Evolutionary conservation across 2,113 vertebrate genomes (phyloP).

Genomic region (Paradisaea rubra): DNA sequence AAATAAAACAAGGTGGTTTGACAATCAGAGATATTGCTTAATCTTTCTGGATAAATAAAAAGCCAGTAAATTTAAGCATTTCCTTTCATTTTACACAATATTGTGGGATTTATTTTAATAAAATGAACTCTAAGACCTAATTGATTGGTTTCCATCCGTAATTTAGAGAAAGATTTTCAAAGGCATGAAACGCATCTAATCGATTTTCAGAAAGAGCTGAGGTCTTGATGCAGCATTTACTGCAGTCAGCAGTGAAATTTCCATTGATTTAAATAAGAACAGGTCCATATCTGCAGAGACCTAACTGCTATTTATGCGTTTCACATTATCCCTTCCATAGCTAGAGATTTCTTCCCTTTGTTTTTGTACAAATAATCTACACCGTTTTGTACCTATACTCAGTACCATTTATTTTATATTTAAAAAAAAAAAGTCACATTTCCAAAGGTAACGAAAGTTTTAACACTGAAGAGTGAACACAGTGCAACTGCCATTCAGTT

Average conservation of each 20-base stretch:
- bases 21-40: neutral
- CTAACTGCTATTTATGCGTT: neutral
- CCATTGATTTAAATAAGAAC: neutral
- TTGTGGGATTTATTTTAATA: neutral
- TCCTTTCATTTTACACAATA: slow-evolving; percentile 13
- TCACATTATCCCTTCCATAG: neutral
- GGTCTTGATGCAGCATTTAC: neutral
- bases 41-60: slow-evolving; percentile 35
- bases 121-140: neutral
- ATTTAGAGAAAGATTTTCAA: neutral
- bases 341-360: neutral
- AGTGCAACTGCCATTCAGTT: neutral
- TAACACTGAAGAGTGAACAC: neutral
- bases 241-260: neutral
- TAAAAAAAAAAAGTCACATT: neutral
- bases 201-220: neutral
- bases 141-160: neutral
- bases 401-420: neutral
- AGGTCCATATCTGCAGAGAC: neutral
- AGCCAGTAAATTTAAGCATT: neutral
- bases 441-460: neutral
- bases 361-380: neutral
- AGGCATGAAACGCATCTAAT: neutral
- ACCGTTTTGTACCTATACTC: neutral
- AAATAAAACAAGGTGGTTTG: slow-evolving; percentile 30